Evolutionary conservation across 2,113 vertebrate genomes (phyloP).

Genomic region (Cariama cristata): DNA sequence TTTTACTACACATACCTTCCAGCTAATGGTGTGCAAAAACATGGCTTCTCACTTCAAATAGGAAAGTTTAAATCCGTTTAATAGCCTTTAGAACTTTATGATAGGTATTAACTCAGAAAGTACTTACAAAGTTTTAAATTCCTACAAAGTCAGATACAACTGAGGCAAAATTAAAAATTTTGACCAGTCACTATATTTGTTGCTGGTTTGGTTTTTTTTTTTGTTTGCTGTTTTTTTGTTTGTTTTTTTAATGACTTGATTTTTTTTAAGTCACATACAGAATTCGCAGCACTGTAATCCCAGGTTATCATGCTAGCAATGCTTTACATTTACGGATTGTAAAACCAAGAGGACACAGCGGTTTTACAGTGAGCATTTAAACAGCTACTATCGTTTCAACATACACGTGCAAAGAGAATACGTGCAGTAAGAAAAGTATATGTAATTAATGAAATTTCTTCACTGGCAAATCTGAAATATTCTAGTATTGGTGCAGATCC

Average conservation of each 20-base stretch:
- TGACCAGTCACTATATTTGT: neutral
- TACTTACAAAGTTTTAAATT: conserved; percentile 29
- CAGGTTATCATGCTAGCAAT: neutral
- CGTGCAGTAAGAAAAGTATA: neutral
- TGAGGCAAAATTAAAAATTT: neutral
- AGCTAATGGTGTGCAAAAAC: conserved; percentile 59
- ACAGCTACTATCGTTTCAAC: neutral
- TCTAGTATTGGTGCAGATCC: neutral
- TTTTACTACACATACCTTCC: conserved; percentile 55
- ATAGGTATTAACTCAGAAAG: conserved; percentile 48
- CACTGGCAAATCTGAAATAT: neutral
- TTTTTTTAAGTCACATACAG: neutral
- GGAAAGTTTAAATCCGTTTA: conserved; percentile 54
- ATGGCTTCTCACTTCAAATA: conserved; percentile 48
- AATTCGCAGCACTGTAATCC: neutral
- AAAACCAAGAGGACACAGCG: neutral
- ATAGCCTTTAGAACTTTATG: conserved; percentile 64
- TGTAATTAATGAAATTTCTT: neutral
- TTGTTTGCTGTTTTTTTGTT: neutral
- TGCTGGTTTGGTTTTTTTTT: neutral
- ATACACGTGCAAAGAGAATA: too few relatives aligned
- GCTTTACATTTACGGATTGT: neutral
- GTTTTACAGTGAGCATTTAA: neutral
- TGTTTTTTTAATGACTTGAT: neutral
- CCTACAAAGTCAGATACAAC: neutral